Evolutionary conservation across 2,888 invertebrate species (phyloP).

Genomic region (Pandemis heparana): DNA sequence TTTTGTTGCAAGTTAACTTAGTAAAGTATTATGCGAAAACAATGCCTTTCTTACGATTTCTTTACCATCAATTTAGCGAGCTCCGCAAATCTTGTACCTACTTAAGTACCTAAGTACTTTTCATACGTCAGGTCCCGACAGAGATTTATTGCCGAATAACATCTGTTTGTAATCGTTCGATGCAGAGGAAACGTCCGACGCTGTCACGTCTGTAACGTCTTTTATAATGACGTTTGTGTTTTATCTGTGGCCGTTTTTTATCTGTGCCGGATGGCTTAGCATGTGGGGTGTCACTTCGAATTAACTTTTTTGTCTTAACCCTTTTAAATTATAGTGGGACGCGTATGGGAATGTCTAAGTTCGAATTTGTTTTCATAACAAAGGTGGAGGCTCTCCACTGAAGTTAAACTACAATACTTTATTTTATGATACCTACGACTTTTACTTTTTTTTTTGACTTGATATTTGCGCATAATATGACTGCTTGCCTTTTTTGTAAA

Average conservation of each 20-base stretch:
- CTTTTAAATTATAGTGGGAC: slow-evolving; percentile 76
- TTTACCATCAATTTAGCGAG: slow-evolving; percentile 34
- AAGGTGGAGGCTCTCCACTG: background rate
- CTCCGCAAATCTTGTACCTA: slow-evolving; percentile 38
- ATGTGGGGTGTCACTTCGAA: slow-evolving; percentile 70
- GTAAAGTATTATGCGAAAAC: background rate
- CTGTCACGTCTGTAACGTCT: slow-evolving; percentile 72
- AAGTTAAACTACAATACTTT: background rate
- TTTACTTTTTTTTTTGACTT: too few species aligned
- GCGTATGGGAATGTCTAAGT: slow-evolving; percentile 69
- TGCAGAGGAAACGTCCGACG: slow-evolving; percentile 71
- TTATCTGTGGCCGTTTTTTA: slow-evolving; percentile 45
- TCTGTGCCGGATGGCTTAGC: slow-evolving; percentile 60
- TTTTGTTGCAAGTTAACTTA: background rate
- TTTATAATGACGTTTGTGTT: slow-evolving; percentile 57
- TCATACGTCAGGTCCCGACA: slow-evolving; percentile 52
- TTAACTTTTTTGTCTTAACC: slow-evolving; percentile 77
- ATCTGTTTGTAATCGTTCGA: slow-evolving; percentile 80
- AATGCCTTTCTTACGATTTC: slow-evolving; percentile 17
- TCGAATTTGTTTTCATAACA: slow-evolving; percentile 28
- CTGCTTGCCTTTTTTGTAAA: too few species aligned
- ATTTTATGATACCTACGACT: background rate
- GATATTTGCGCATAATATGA: too few species aligned
- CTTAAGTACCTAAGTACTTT: slow-evolving; percentile 28
- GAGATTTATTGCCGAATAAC: slow-evolving; percentile 76